Evolutionary conservation across 2,113 vertebrate species (phyloP).

Genomic region (Spilogale gracilis): DNA sequence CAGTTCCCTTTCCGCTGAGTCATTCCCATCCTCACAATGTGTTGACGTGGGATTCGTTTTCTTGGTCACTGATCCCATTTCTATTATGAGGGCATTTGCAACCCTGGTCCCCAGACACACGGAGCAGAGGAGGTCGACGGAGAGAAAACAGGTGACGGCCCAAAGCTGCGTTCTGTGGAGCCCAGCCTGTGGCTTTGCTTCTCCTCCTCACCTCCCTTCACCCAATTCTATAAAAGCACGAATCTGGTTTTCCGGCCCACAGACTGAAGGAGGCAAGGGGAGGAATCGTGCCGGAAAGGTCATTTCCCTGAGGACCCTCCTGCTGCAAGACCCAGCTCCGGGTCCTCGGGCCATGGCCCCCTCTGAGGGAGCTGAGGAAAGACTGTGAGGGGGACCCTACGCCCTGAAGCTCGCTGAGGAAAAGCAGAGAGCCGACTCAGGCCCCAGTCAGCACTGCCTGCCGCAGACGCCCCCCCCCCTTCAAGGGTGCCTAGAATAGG

Average conservation of each 20-base stretch:
- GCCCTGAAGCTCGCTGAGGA: background rate
- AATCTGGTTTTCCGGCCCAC: background rate
- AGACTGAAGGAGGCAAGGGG: background rate
- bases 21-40: background rate
- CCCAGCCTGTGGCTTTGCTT: background rate
- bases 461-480: background rate
- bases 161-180: background rate
- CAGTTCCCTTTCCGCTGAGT: background rate
- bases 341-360: background rate
- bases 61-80: background rate
- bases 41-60: background rate
- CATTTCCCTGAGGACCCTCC: background rate
- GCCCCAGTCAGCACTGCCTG: background rate
- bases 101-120: background rate
- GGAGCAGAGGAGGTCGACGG: background rate
- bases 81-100: background rate
- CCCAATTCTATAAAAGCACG: background rate
- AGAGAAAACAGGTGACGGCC: background rate
- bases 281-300: background rate
- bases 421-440: background rate
- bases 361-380: background rate
- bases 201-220: background rate
- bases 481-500: background rate
- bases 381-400: background rate
- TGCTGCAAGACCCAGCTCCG: rapidly evolving